These are phyloP conservation scores for Ctenodactylus gundi DNA, from an alignment of 2,113 vertebrate genomes.

Conservation along the genomic window DNA sequence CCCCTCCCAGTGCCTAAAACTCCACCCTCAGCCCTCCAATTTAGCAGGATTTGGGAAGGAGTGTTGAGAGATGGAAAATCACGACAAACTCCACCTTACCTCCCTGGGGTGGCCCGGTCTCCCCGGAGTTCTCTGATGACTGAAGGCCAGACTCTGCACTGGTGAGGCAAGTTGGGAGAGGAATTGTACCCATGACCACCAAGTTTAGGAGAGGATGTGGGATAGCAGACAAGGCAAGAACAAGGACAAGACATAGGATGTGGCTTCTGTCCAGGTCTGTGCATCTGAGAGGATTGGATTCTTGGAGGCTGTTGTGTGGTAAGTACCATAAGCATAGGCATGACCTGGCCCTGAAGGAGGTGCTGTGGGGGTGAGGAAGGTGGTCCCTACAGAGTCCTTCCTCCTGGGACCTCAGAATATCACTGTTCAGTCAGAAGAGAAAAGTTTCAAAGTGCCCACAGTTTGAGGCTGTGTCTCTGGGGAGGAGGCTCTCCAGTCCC, in stretches of 20 bases:
- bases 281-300: neutral
- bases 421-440: neutral
- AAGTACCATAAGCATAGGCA: accelerated
- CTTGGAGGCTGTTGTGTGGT: neutral
- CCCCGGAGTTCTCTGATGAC: neutral
- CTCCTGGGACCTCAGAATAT: neutral
- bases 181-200: neutral
- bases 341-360: neutral
- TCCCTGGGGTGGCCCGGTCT: neutral
- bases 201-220: neutral
- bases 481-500: neutral
- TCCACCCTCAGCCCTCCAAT: neutral
- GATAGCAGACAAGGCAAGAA: too few relatives aligned
- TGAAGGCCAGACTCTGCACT: neutral
- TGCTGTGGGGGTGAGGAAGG: too few relatives aligned
- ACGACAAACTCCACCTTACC: neutral
- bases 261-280: neutral
- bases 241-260: neutral
- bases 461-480: neutral
- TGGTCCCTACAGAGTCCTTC: neutral
- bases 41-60: too few relatives aligned
- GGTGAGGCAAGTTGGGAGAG: neutral
- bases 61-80: neutral
- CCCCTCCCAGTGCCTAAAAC: neutral
- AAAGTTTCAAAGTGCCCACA: neutral